Percentiles rank a stretch among this genome's conserved stretches.
Conservation (phyloP, 1,140 invertebrate genomes). For the Magallana ariakensis region DNA sequence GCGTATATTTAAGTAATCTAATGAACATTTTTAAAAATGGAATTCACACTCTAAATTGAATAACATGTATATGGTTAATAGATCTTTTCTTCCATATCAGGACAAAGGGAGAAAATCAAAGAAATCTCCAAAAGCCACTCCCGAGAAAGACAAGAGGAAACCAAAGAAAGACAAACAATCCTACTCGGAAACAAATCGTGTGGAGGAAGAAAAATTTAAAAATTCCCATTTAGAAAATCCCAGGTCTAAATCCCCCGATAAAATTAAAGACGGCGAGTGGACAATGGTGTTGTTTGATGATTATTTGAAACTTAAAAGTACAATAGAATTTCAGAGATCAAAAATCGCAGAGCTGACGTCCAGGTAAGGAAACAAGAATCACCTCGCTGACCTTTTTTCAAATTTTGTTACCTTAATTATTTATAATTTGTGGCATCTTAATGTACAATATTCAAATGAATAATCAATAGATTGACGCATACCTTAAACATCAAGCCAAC, state of each 20-base stretch:
- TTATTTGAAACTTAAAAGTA: slow-evolving; percentile 35
- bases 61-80: too few relatives aligned
- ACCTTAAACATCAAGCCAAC: not conserved
- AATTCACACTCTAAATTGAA: too few relatives aligned
- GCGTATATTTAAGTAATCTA: too few relatives aligned
- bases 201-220: not conserved
- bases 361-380: not conserved
- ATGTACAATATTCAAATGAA: too few relatives aligned
- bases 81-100: not conserved
- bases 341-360: slow-evolving; percentile 36
- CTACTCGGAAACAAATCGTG: not conserved
- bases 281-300: slow-evolving; percentile 41
- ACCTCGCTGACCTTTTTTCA: too few relatives aligned
- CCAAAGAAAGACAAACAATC: not conserved
- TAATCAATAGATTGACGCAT: not conserved
- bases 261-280: slow-evolving; percentile 4
- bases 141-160: slow-evolving; percentile 5
- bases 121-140: not conserved
- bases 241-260: not conserved
- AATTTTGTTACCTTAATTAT: too few relatives aligned
- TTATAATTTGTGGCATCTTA: too few relatives aligned
- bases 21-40: too few relatives aligned
- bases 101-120: not conserved
- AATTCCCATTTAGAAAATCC: not conserved
- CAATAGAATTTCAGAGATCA: slow-evolving; percentile 39